These are phyloP conservation scores for Euphydryas editha DNA, from an alignment of 2,888 invertebrate genomes.

Conservation along the genomic window DNA sequence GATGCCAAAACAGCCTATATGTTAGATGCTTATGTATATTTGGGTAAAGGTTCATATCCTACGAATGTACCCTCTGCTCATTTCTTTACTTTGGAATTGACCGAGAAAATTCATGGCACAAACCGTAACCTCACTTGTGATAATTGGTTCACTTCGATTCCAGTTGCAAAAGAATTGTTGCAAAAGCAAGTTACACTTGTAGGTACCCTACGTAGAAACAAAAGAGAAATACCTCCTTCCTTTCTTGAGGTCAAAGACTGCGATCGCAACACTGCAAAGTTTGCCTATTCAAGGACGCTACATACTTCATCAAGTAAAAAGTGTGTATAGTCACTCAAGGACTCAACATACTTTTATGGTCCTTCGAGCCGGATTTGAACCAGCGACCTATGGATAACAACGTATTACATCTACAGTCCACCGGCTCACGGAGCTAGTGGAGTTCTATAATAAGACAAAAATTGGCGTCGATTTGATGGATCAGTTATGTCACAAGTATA, in stretches of 20 bases:
- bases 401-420: conserved; percentile 75
- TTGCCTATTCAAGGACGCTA: conserved; percentile 1
- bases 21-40: conserved; percentile 8
- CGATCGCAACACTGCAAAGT: background rate
- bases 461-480: conserved; percentile 2
- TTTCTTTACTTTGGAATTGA: conserved; percentile 8
- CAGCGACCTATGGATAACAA: conserved; percentile 84
- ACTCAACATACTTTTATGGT: too few relatives aligned
- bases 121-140: conserved; percentile 11
- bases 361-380: conserved; percentile 86
- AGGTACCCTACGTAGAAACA: conserved; percentile 10
- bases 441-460: conserved; percentile 10
- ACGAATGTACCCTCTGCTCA: background rate
- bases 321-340: too few relatives aligned
- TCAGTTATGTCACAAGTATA: conserved; percentile 16
- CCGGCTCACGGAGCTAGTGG: conserved; percentile 52
- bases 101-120: conserved; percentile 8
- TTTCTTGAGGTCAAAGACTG: background rate
- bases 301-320: too few relatives aligned
- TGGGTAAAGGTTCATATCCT: conserved; percentile 8
- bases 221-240: conserved; percentile 4
- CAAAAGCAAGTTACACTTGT: conserved; percentile 11
- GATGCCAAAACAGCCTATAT: conserved; percentile 7
- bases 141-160: conserved; percentile 25
- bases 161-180: conserved; percentile 35